Conservation (phyloP, 2,797 vertebrate genomes). For the Spinibarbus caldwelli region DNA sequence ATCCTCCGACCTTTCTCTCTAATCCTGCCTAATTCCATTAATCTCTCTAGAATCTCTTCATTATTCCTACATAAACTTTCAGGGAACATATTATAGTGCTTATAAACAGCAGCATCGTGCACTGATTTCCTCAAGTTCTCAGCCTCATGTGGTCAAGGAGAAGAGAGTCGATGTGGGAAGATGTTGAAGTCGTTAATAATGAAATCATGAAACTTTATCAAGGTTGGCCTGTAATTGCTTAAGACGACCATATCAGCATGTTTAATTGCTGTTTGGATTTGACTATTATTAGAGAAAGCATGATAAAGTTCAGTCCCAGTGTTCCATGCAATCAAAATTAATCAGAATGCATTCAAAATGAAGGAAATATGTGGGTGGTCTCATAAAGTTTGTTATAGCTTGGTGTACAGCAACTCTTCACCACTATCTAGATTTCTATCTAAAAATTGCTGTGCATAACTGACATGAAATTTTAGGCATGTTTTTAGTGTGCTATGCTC, state of each 20-base stretch:
- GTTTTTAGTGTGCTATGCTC: no score
- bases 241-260: neutral
- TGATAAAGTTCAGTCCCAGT: neutral
- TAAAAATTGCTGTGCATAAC: neutral
- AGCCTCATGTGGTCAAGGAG: neutral
- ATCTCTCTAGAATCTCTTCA: constrained; percentile 40
- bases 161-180: neutral
- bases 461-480: neutral
- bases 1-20: constrained; percentile 29
- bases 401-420: neutral
- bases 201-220: neutral
- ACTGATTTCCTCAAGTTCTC: neutral
- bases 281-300: no score
- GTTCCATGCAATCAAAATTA: neutral
- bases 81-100: neutral
- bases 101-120: constrained; percentile 1
- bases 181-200: neutral
- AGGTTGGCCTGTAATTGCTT: neutral
- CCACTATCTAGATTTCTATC: neutral
- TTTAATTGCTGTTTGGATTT: neutral
- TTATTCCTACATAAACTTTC: constrained; percentile 30
- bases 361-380: neutral
- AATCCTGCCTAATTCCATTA: constrained; percentile 37
- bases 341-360: neutral
- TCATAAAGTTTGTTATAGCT: neutral